Evolutionary conservation across 2,888 invertebrate genomes (phyloP), one percentile per base, ranked within the genome.

Genomic region (Lithodes maja): DNA sequence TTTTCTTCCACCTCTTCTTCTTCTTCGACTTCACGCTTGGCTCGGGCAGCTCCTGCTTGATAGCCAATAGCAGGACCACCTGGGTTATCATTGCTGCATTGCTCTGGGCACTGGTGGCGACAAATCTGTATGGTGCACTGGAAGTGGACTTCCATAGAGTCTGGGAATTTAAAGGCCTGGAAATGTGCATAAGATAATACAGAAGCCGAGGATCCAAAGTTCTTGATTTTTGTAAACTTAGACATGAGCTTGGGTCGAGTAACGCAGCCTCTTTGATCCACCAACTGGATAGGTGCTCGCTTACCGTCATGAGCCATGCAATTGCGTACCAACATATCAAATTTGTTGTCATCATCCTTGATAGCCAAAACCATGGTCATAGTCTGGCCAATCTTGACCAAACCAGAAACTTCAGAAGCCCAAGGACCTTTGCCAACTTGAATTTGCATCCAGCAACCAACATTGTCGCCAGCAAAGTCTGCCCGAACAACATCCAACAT

Each of bases 401-500:
- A 98, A 86, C 98, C 98, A 0, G 98, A 98, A 61, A 98, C 98
- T 94, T 98, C 98, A 15, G 97, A 97, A n/a, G 98, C 98, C 98
- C 98, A 98, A 0, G 98, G 98, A 92, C 98, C 98, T 94, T 98
- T 98, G 87, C 98, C 98, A 79, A 98, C 98, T 95, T 98, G 98
- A 92, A 98, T 98, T 93, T 98, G 98, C 98, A 98, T 98, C 98
- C 98, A 98, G 94, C 98, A 98, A 33, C 98, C 98, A 1, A 98
- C 98, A 93, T 98, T 98, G 93, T 98, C 98, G 0, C 98, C 98
- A 89, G 98, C 98, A 92, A 98, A 98, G 93, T 98, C 98, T 2
- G 98, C 98, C 85, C 98, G 94, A n/a, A 98, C 98, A 2, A 98
- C 98, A 93, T 98, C 98, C 85, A 98, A 93, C 98, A 98, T 98